Conservation (phyloP, 2,113 vertebrate genomes). For the Ceratotherium simum region DNA sequence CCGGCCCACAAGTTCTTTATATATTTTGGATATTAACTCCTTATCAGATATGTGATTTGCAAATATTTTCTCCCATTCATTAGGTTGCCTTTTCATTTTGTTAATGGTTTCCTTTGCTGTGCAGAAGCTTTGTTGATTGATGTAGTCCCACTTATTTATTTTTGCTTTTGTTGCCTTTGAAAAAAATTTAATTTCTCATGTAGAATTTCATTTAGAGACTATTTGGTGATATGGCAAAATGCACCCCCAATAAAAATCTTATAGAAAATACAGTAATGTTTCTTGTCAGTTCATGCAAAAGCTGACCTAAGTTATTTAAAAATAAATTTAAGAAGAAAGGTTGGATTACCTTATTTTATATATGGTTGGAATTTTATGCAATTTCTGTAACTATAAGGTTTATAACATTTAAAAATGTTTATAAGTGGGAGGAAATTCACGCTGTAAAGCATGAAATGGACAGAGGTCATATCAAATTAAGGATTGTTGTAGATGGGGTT, state of each 20-base stretch:
- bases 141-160: background rate
- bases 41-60: background rate
- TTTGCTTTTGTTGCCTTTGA: background rate
- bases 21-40: background rate
- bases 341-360: background rate
- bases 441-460: background rate
- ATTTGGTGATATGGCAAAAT: background rate
- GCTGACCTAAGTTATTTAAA: background rate
- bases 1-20: background rate
- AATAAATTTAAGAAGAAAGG: background rate
- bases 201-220: background rate
- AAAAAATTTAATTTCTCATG: background rate
- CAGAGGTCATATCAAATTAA: background rate
- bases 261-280: background rate
- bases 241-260: background rate
- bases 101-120: background rate
- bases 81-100: background rate
- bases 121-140: background rate
- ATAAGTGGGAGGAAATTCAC: background rate
- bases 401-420: background rate
- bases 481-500: background rate
- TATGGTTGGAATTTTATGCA: background rate
- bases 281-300: background rate
- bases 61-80: background rate
- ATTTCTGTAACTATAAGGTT: background rate